phyloP scores from a whole-genome alignment of 2,797 vertebrate species.

The Masticophis lateralis region DNA sequence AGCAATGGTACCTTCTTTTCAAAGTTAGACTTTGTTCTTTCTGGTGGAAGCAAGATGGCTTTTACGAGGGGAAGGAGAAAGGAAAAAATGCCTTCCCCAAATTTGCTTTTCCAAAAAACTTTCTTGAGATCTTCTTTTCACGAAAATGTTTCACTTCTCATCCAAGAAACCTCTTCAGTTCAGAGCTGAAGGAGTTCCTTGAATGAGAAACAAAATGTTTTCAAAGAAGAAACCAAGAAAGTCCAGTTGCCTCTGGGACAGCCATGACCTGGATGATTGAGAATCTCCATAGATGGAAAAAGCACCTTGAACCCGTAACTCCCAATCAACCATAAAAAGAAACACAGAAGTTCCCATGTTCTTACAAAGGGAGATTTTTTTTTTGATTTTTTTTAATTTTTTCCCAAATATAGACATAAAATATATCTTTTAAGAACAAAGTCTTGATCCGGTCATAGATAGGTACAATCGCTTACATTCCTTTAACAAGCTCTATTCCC shows the following conservation, averaged over 20 bases:
- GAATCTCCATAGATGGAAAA: background rate
- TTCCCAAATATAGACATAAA: too few species aligned
- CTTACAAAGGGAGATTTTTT: background rate
- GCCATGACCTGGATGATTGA: background rate
- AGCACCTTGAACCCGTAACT: background rate
- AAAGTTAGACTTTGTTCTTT: background rate
- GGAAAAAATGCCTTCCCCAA: background rate
- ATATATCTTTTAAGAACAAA: too few species aligned
- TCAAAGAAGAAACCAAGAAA: background rate
- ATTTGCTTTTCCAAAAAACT: background rate
- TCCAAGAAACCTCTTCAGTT: background rate
- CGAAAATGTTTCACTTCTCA: background rate
- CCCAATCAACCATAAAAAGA: background rate
- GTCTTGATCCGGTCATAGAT: too few species aligned
- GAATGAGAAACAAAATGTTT: background rate
- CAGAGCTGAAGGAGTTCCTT: background rate
- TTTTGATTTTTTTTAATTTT: too few species aligned
- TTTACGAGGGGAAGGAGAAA: background rate
- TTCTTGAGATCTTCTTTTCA: background rate
- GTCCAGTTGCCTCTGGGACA: background rate
- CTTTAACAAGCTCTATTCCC: too few species aligned
- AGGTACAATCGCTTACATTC: too few species aligned
- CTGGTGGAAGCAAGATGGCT: background rate
- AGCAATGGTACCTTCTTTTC: background rate
- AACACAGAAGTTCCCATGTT: background rate